Evolutionary conservation across 1,140 invertebrate genomes (phyloP).

Genomic region (Micrasema minimum): DNA sequence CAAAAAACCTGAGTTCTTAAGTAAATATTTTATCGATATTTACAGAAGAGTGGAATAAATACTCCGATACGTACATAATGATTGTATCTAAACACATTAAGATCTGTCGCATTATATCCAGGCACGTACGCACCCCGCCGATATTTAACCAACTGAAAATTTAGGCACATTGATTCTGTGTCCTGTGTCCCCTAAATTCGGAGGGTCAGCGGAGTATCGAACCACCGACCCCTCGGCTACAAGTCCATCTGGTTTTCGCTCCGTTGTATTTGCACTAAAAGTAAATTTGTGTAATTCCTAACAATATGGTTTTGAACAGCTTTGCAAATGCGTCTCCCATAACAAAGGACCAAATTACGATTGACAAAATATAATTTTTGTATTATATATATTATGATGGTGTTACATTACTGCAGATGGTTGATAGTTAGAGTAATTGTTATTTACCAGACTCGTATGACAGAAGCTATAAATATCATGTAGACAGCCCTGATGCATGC

Average conservation of each 20-base stretch:
- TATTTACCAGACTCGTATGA: no score
- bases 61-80: background rate
- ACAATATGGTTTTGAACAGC: slow-evolving; percentile 28
- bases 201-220: slow-evolving; percentile 26
- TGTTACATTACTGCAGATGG: slow-evolving; percentile 41
- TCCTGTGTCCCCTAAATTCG: slow-evolving; percentile 14
- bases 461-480: no score
- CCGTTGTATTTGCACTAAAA: slow-evolving; percentile 41
- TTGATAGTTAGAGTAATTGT: background rate
- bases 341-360: slow-evolving; percentile 32
- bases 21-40: background rate
- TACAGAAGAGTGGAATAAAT: background rate
- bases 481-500: no score
- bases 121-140: slow-evolving; percentile 9
- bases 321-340: slow-evolving; percentile 6
- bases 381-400: background rate
- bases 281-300: slow-evolving; percentile 44
- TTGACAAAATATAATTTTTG: slow-evolving; percentile 26
- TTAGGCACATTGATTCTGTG: slow-evolving; percentile 31
- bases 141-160: slow-evolving; percentile 37
- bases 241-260: slow-evolving; percentile 36
- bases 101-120: slow-evolving; percentile 23
- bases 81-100: slow-evolving; percentile 1
- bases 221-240: slow-evolving; percentile 9
- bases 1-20: no score